Base-by-base conservation (phyloP, 2,113 vertebrate genomes). In the Nannobrachium achirus region DNA sequence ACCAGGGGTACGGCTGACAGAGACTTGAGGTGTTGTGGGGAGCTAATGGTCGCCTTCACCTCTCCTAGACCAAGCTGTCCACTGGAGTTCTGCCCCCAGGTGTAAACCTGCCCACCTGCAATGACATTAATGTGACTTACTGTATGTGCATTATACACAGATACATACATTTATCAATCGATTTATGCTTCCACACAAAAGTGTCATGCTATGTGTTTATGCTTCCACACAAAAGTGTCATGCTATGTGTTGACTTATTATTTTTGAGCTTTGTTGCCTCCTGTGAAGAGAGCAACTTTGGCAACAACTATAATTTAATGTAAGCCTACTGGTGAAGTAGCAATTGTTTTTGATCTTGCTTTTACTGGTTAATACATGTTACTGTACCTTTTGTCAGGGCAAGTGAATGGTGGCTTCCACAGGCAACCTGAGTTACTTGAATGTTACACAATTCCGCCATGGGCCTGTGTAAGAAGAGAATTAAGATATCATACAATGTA, bases 21-120 rank as follows among this genome's bases (percentile, higher is more conserved):
- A 10, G 64, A 80, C 53, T 65, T 25, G 62, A 98, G 86, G 10
- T 80, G 73, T 66, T 93, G 92, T 1, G 95, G 94, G 0, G 73
- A 64, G 0, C 0, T 0, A 0, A 46, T 40, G 3, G 59, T 42
- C 0, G 0, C 8, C 11, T 53, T 14, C 0, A 41, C 73, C 7
- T 65, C 86, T 15, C 91, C 92, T 62, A 94, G 9, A 78, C 96
- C 97, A 33, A 98, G 91, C 82, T 98, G 96, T 44, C 96, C 96
- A 0, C 88, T 80, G 6, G 63, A 39, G 18, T 95, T 94, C 80
- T 86, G 73, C 8, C 92, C 96, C 96, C 96, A 98, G 0, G 92
- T 82, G 64, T 94, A 97, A 62, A 86, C 80, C 62, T 65, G 72
- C 44, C 76, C 76, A 48, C 61, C 78, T 87, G 71, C 48, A 45